These are phyloP conservation scores for Lampropteryx suffumata DNA, from an alignment of 2,888 invertebrate genomes.

Conservation along the genomic window DNA sequence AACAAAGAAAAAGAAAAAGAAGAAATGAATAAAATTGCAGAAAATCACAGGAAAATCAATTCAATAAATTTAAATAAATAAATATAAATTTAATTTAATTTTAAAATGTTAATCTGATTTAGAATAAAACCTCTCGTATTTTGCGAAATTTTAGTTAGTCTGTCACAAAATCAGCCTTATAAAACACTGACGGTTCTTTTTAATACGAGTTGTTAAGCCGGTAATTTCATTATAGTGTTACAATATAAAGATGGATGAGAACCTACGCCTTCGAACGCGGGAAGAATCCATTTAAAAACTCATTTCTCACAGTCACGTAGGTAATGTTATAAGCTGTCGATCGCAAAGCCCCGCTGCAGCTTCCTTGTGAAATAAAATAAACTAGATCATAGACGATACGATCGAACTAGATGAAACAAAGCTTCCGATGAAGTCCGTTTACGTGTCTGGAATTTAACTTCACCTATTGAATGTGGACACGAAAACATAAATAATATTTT, in stretches of 20 bases:
- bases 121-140: too few relatives aligned
- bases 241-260: constrained; percentile 20
- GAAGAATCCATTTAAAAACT: constrained; percentile 69
- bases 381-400: constrained; percentile 16
- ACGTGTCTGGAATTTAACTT: constrained; percentile 15
- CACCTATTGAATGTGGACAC: background rate
- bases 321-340: constrained; percentile 63
- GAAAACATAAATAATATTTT: background rate
- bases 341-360: constrained; percentile 29
- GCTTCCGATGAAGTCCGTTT: constrained; percentile 5
- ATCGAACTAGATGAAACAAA: constrained; percentile 14
- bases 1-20: too few relatives aligned
- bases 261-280: constrained; percentile 38
- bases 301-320: constrained; percentile 65
- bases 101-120: too few relatives aligned
- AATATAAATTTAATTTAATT: too few relatives aligned
- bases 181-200: too few relatives aligned
- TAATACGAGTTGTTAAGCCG: too few relatives aligned
- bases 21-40: too few relatives aligned
- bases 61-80: too few relatives aligned
- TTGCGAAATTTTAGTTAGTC: too few relatives aligned
- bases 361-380: constrained; percentile 28
- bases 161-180: too few relatives aligned
- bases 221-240: constrained; percentile 18
- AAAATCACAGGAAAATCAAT: too few relatives aligned